Evolutionary conservation across 2,888 invertebrate genomes (phyloP), one percentile per base, ranked within the genome.

Genomic region (Notocelia uddmanniana): DNA sequence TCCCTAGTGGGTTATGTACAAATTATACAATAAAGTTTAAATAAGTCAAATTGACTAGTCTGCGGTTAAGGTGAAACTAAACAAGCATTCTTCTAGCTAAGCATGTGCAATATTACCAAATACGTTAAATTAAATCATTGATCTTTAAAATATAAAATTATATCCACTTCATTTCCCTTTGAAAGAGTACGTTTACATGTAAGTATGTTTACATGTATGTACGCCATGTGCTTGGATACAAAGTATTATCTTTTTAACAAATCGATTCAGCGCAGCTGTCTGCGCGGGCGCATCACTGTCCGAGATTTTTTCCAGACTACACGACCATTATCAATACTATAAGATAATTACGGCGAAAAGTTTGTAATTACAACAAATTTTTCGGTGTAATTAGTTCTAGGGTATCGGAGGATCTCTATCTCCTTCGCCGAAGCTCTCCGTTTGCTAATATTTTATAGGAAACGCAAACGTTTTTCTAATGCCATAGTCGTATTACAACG

Each of bases 201-300:
- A n/a, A n/a, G n/a, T n/a, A n/a, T n/a, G n/a, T n/a, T n/a, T n/a
- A n/a, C 9, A 34, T 2, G 23, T 45, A 41, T 10, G n/a, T 15
- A 59, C 8, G 31, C 79, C 83, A 83, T 85, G 79, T 86, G 84
- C 81, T 83, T 78, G 74, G 76, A 74, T 79, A 80, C 79, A 81
- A 82, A 80, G 74, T 79, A 76, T 80, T 74, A 78, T 82, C 80
- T 82, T 84, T 84, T 81, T 77, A 77, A 78, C 76, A 67, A 77
- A 77, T 81, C 79, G 79, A 85, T 87, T 83, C 83, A 84, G 82
- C 81, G 81, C 81, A 81, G 84, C 78, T 78, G 73, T 72, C 71
- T 72, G 55, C 78, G n/a, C 52, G 34, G 9, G 21, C 52, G 34
- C 23, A 52, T 64, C 23, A 52, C 54, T 64, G 34, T n/a, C 8